Conservation (phyloP, 2,888 invertebrate species). For the Ischnus inquisitorius region DNA sequence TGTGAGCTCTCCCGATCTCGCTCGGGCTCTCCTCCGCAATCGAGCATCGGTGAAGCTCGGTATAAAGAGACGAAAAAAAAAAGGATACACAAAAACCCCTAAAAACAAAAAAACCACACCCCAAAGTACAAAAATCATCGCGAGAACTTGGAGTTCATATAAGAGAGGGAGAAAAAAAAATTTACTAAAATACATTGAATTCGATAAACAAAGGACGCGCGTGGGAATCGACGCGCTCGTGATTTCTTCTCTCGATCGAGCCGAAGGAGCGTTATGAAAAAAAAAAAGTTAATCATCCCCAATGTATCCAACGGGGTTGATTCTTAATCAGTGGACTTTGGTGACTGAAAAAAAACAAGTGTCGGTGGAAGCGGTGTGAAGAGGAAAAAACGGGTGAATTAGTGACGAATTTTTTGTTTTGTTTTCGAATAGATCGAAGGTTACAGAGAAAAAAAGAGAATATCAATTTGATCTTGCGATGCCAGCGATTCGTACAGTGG, state of each 20-base stretch:
- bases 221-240: conserved; percentile 32
- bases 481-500: conserved; percentile 36
- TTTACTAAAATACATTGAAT: conserved; percentile 22
- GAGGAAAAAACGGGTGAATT: neutral
- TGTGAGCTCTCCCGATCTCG: conserved; percentile 1
- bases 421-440: neutral
- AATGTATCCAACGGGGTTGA: conserved; percentile 7
- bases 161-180: conserved; percentile 2
- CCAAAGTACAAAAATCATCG: neutral
- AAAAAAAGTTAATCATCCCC: conserved; percentile 11
- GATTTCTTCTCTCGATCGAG: conserved; percentile 4
- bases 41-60: neutral
- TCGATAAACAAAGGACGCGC: conserved; percentile 61
- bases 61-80: conserved; percentile 1
- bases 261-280: conserved; percentile 1
- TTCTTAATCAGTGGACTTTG: neutral
- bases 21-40: conserved; percentile 15
- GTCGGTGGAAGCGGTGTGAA: neutral
- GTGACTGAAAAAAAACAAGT: neutral
- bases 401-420: neutral
- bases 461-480: conserved; percentile 22
- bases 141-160: conserved; percentile 10
- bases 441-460: neutral
- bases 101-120: neutral
- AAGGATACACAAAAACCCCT: neutral